Evolutionary conservation across 2,113 vertebrate species (phyloP).

Genomic region (Acanthochromis polyacanthus): DNA sequence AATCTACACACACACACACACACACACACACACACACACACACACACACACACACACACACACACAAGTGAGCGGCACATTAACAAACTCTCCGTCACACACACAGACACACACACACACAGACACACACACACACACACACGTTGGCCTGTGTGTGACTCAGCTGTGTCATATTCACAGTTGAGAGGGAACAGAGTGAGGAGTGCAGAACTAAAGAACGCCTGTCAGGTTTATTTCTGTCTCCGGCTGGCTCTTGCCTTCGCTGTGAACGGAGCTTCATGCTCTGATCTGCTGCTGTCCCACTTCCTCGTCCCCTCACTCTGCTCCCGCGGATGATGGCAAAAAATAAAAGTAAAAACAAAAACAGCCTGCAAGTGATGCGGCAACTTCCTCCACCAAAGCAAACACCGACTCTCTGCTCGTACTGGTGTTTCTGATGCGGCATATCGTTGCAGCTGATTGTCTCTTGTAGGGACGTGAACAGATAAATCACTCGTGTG

Average conservation of each 20-base stretch:
- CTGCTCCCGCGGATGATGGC: neutral
- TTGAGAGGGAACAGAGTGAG: slow-evolving; percentile 58
- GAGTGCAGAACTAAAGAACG: slow-evolving; percentile 59
- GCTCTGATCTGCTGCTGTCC: slow-evolving; percentile 59
- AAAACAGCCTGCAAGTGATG: neutral
- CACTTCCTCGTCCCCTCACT: slow-evolving; percentile 30
- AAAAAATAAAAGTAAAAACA: slow-evolving; percentile 1
- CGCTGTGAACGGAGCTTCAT: slow-evolving; percentile 28
- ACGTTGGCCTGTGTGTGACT: slow-evolving; percentile 44
- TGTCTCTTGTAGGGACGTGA: too few species aligned
- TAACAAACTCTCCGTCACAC: too few species aligned
- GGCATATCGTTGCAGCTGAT: too few species aligned
- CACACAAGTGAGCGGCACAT: too few species aligned
- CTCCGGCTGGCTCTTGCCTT: slow-evolving; percentile 20
- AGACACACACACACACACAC: neutral
- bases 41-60: neutral
- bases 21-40: slow-evolving; percentile 4
- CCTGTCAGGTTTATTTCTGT: slow-evolving; percentile 69
- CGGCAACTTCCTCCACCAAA: too few species aligned
- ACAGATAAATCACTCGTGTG: too few species aligned
- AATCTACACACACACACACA: slow-evolving; percentile 2
- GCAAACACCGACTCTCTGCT: neutral
- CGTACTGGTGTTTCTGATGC: neutral
- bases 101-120: slow-evolving; percentile 1
- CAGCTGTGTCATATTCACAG: slow-evolving; percentile 64